phyloP scores from a whole-genome alignment of 2,888 invertebrate species.

The Charanyca ferruginea region DNA sequence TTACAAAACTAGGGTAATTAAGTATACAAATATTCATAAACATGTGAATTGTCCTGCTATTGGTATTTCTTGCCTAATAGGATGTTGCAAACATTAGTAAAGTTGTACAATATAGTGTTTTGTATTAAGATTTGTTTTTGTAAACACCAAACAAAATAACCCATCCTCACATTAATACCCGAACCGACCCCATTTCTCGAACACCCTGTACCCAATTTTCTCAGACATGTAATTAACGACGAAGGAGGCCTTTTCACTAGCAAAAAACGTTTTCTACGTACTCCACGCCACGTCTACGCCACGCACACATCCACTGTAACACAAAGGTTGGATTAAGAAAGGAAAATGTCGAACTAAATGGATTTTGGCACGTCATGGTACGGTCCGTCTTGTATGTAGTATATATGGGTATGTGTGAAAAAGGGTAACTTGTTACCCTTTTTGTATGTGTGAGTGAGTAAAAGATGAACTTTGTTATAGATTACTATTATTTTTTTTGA shows the following conservation, averaged over 20 bases:
- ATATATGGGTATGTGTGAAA: neutral
- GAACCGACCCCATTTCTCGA: conserved; percentile 23
- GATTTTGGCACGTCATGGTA: conserved; percentile 54
- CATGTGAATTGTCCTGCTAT: too few species aligned
- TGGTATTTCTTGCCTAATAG: too few species aligned
- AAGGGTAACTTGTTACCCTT: conserved; percentile 7
- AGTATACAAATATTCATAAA: too few species aligned
- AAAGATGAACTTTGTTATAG: neutral
- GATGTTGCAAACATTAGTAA: too few species aligned
- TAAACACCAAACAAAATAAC: too few species aligned
- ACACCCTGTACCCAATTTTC: conserved; percentile 81
- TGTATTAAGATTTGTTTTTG: too few species aligned
- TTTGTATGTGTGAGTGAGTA: conserved; percentile 1
- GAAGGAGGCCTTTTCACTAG: conserved; percentile 83
- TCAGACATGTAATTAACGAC: conserved; percentile 88
- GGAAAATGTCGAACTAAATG: conserved; percentile 67
- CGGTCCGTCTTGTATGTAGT: conserved; percentile 28
- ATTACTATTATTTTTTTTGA: neutral
- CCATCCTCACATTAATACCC: too few species aligned
- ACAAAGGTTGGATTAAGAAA: conserved; percentile 71
- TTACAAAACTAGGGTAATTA: too few species aligned
- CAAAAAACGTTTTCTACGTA: conserved; percentile 83
- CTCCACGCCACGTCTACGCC: conserved; percentile 81
- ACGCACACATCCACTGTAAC: conserved; percentile 70
- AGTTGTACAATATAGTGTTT: too few species aligned